phyloP scores from a whole-genome alignment of 2,113 vertebrate genomes.

The Eleginops maclovinus region DNA sequence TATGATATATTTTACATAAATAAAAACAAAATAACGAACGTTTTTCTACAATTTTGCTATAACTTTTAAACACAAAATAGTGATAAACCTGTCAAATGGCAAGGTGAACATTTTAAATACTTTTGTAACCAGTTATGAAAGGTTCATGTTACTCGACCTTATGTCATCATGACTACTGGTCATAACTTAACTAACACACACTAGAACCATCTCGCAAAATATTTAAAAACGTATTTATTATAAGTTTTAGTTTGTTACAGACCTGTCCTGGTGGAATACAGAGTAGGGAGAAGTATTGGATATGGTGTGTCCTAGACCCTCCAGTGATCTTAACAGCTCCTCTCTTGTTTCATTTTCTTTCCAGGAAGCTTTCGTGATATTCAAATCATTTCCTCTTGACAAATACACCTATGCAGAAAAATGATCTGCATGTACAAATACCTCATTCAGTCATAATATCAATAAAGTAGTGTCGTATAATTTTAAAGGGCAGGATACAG shows the following conservation, averaged over 20 bases:
- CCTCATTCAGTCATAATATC: too few species aligned
- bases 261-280: slow-evolving; percentile 8
- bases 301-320: background rate
- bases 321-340: background rate
- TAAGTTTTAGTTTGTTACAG: background rate
- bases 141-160: too few species aligned
- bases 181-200: background rate
- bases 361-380: background rate
- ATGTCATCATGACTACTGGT: too few species aligned
- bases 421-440: background rate
- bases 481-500: too few species aligned
- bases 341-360: background rate
- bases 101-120: too few species aligned
- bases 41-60: too few species aligned
- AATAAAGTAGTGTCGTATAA: too few species aligned
- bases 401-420: background rate
- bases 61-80: too few species aligned
- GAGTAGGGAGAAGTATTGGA: background rate
- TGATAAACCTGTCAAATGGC: too few species aligned
- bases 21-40: too few species aligned
- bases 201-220: background rate
- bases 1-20: too few species aligned
- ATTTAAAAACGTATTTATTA: background rate
- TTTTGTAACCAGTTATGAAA: too few species aligned
- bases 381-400: background rate